These are phyloP conservation scores for Rhagoletis zephyria DNA, from an alignment of 1,140 invertebrate genomes.

Conservation along the genomic window DNA sequence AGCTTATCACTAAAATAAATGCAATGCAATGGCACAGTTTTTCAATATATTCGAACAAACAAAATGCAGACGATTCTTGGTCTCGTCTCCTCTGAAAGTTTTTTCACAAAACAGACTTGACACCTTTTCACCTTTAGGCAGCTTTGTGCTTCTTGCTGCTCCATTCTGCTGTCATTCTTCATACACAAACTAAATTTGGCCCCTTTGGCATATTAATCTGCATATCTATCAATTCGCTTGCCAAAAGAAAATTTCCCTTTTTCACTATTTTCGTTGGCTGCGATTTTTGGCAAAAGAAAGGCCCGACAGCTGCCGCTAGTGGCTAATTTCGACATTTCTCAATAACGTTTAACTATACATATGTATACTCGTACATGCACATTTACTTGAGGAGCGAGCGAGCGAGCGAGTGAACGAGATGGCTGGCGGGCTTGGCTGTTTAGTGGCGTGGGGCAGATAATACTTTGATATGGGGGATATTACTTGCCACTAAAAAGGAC, in stretches of 20 bases:
- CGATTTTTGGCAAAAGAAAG: conserved; percentile 16
- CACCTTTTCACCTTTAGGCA: neutral
- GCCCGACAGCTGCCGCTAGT: conserved; percentile 35
- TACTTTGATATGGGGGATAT: neutral
- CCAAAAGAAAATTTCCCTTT: neutral
- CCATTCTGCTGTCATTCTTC: neutral
- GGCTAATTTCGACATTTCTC: conserved; percentile 32
- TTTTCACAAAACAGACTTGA: too few relatives aligned
- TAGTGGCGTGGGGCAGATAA: too few relatives aligned
- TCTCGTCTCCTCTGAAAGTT: too few relatives aligned
- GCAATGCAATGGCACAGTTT: neutral
- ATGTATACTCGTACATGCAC: neutral
- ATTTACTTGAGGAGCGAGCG: neutral
- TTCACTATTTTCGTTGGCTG: neutral
- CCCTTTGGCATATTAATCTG: conserved; percentile 37
- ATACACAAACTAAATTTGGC: conserved; percentile 16
- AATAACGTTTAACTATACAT: neutral
- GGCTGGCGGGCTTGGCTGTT: too few relatives aligned
- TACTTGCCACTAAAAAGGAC: neutral
- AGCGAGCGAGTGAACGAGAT: neutral
- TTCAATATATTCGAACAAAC: too few relatives aligned
- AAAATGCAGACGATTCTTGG: too few relatives aligned
- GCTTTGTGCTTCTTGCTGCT: neutral
- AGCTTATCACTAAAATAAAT: neutral
- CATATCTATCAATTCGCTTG: conserved; percentile 45